Evolutionary conservation across 2,113 vertebrate genomes (phyloP), one percentile per base, ranked within the genome.

Genomic region (Dasyprocta punctata): DNA sequence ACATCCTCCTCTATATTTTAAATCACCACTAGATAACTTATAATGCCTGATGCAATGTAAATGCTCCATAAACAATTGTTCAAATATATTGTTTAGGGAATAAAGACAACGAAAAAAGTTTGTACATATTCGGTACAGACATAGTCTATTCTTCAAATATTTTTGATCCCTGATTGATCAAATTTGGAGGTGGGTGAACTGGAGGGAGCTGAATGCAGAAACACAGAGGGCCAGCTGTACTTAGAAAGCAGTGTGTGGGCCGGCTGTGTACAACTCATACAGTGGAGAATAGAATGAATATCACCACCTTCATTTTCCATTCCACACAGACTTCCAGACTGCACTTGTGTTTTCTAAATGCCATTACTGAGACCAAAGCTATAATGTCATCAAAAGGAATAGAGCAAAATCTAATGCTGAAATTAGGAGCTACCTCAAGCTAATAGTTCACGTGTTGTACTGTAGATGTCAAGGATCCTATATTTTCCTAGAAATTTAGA

Each of bases 191-290:
- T 16, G 20, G 44, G 3, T 49, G 47, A 93, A 11, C 26, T 10
- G 33, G 33, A 49, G 24, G n/a, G 17, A 9, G 22, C 22, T 9
- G 44, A 65, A 38, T 44, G 38, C 49, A 12, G n/a, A n/a, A 24
- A 60, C 38, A 8, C 73, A 60, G 52, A 24, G 13, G 17, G 10
- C 30, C 6, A 9, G 17, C 17, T 7, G 12, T 16, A 12, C 36
- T 54, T 36, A 26, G 0, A 26, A 44, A 11, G 5, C 10, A 63
- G 7, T 3, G 0, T 2, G 22, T 1, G 1, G 5, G 4, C 33
- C 44, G 81, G 17, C 10, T 30, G 69, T 47, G 13, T 16, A 26
- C 4, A 63, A 0, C 6, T 41, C n/a, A 60, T 3, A 47, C 13
- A 30, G 4, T 28, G 38, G 67, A 38, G 49, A 63, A 30, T 20